Conservation (phyloP, 2,797 vertebrate genomes). For the Pelodytes ibericus region DNA sequence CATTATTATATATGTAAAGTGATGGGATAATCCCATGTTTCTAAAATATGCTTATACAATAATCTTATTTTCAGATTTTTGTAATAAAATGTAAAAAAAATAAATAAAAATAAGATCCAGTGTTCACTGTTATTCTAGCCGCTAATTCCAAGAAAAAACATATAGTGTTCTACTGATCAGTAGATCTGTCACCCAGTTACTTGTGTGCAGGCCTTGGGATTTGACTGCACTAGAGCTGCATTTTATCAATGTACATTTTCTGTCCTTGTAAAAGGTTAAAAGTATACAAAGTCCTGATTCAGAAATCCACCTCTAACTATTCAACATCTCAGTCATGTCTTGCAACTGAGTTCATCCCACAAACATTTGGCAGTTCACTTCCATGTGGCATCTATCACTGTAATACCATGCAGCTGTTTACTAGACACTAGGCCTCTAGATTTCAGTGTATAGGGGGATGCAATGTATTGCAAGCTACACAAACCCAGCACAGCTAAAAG, state of each 20-base stretch:
- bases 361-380: constrained; percentile 58
- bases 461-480: constrained; percentile 51
- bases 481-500: constrained; percentile 52
- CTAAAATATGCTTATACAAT: too few relatives aligned
- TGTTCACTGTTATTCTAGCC: too few relatives aligned
- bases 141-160: too few relatives aligned
- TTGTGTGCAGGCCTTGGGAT: not conserved
- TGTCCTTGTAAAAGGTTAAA: constrained; percentile 36
- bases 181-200: too few relatives aligned
- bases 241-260: constrained; percentile 47
- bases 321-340: constrained; percentile 47
- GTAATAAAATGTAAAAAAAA: too few relatives aligned
- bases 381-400: constrained; percentile 61
- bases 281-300: constrained; percentile 21
- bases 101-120: too few relatives aligned
- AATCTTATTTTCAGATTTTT: too few relatives aligned
- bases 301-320: constrained; percentile 56
- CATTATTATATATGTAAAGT: too few relatives aligned
- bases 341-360: constrained; percentile 49
- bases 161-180: too few relatives aligned
- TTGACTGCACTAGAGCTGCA: not conserved
- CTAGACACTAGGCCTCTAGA: constrained; percentile 45
- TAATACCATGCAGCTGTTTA: constrained; percentile 68
- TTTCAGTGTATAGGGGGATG: not conserved
- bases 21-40: too few relatives aligned